Conservation (phyloP, 2,113 vertebrate genomes). For the Peromyscus maniculatus region DNA sequence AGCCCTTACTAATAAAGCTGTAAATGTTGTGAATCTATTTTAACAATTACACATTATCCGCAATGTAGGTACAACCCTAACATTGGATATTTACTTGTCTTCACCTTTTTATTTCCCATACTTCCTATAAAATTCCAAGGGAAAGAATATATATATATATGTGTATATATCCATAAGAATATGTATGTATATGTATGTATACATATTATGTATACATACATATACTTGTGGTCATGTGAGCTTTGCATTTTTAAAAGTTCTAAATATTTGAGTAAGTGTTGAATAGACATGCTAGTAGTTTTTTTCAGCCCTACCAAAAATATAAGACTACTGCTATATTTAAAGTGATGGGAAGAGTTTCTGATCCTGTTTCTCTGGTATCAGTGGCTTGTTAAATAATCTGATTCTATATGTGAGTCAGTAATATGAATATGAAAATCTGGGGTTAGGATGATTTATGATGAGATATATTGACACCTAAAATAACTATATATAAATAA, state of each 20-base stretch:
- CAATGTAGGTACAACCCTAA: not conserved
- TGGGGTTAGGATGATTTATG: constrained; percentile 54
- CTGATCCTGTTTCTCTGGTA: constrained; percentile 28
- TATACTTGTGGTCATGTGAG: not conserved
- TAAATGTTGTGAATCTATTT: constrained; percentile 17
- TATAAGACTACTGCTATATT: constrained; percentile 12
- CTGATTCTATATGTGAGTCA: constrained; percentile 60
- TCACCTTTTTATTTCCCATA: not conserved
- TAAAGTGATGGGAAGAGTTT: constrained; percentile 60
- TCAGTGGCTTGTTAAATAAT: constrained; percentile 50
- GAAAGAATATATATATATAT: no score
- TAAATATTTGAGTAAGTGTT: constrained; percentile 34
- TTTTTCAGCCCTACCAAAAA: constrained; percentile 33
- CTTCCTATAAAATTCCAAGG: not conserved
- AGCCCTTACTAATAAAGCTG: not conserved
- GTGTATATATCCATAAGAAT: no score
- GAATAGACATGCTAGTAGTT: constrained; percentile 49
- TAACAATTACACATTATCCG: not conserved
- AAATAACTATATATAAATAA: constrained; percentile 52
- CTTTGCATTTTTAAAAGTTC: constrained; percentile 25
- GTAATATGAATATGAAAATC: constrained; percentile 65
- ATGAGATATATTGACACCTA: constrained; percentile 62
- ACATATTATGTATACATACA: no score
- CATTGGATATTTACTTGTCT: constrained; percentile 7
- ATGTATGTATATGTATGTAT: no score